phyloP scores from a whole-genome alignment of 1,140 invertebrate genomes.

The Mercenaria mercenaria region DNA sequence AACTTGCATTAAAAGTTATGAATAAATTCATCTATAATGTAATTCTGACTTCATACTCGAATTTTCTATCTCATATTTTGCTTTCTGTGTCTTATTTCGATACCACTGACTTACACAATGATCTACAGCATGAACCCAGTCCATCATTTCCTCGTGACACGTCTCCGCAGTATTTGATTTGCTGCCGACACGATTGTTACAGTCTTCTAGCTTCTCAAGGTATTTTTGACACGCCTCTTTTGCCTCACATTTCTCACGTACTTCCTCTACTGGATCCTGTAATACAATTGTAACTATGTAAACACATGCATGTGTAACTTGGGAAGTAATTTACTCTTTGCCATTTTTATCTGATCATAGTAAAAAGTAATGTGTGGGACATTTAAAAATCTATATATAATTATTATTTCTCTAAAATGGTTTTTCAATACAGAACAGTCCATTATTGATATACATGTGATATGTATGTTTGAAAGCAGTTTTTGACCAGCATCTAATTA shows the following conservation, averaged over 20 bases:
- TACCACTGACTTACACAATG: conserved; percentile 66
- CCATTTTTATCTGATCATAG: neutral
- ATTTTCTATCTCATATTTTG: no score
- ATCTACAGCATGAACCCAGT: conserved; percentile 51
- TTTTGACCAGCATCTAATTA: no score
- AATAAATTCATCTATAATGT: no score
- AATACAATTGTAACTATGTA: neutral
- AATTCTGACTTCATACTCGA: no score
- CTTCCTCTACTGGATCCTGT: conserved; percentile 56
- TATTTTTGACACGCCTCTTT: neutral
- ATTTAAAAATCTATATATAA: no score
- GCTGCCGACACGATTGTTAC: conserved; percentile 48
- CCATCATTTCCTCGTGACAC: conserved; percentile 59
- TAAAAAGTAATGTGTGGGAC: no score
- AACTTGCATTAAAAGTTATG: no score
- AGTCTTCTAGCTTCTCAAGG: neutral
- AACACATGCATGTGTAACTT: neutral
- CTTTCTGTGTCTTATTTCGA: no score
- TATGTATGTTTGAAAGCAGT: no score
- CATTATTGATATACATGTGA: no score
- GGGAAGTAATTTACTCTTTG: neutral
- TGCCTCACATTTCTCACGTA: conserved; percentile 17
- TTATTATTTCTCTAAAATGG: no score
- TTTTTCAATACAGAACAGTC: no score
- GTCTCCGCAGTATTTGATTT: conserved; percentile 27